Percentiles rank a stretch among this genome's conserved stretches.
Conservation (phyloP, 1,140 invertebrate species). For the Conopomorpha cramerella region DNA sequence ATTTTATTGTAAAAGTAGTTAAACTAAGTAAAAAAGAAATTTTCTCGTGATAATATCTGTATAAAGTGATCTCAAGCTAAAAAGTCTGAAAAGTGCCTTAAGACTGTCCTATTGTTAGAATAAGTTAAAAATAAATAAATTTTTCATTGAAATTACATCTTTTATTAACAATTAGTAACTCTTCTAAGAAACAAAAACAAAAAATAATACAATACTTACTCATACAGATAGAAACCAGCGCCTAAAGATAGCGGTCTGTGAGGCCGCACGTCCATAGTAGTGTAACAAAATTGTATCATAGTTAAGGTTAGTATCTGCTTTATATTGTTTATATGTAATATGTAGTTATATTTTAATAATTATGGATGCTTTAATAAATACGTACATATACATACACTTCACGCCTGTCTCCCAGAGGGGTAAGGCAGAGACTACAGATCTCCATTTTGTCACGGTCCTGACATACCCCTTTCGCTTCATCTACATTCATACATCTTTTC, state of each 20-base stretch:
- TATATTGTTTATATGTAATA: no score
- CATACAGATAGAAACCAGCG: not conserved
- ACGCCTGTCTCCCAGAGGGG: no score
- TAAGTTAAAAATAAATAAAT: not conserved
- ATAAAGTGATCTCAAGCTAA: not conserved
- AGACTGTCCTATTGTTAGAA: not conserved
- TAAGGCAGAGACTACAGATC: no score
- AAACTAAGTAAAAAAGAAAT: not conserved
- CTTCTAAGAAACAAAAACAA: not conserved
- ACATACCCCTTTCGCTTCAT: no score
- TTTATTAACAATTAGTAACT: not conserved
- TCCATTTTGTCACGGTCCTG: no score
- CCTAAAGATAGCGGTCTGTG: not conserved
- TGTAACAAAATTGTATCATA: no score
- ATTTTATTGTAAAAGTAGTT: not conserved
- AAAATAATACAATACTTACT: not conserved
- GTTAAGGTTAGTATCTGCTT: no score
- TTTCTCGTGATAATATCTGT: not conserved
- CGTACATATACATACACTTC: no score
- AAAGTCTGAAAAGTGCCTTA: no score
- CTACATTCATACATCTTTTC: no score
- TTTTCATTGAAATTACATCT: slow-evolving; percentile 1
- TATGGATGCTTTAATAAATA: no score
- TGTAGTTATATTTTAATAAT: no score
- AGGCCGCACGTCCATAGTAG: not conserved